Conservation (phyloP, 2,888 invertebrate species). For the Oxytorus armatus region DNA sequence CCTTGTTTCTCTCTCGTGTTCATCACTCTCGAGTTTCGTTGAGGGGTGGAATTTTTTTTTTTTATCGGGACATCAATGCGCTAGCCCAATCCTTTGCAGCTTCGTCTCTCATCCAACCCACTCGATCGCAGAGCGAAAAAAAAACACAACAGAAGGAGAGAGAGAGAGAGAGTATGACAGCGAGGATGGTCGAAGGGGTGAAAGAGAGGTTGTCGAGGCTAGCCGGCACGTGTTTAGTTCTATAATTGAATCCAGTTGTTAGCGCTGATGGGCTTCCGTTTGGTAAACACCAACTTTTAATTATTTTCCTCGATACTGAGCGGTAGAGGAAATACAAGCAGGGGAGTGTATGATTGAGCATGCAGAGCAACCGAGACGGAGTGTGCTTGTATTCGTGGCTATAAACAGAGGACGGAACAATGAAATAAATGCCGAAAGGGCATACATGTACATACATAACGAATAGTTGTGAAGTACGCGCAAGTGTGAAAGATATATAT, state of each 20-base stretch:
- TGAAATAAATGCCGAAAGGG: constrained; percentile 71
- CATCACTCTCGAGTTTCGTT: constrained; percentile 41
- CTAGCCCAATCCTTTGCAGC: constrained; percentile 45
- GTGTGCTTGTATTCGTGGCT: constrained; percentile 73
- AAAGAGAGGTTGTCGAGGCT: constrained; percentile 12
- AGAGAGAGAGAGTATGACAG: not conserved
- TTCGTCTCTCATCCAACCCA: constrained; percentile 30
- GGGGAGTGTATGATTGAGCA: constrained; percentile 8
- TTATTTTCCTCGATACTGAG: constrained; percentile 72
- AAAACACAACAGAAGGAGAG: constrained; percentile 29
- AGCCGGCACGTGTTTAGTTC: constrained; percentile 73
- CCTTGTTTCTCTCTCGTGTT: constrained; percentile 22
- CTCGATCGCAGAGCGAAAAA: constrained; percentile 33
- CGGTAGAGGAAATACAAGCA: constrained; percentile 25
- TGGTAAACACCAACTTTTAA: constrained; percentile 80
- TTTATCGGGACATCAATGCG: constrained; percentile 42
- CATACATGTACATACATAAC: not conserved
- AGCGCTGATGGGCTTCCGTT: constrained; percentile 78
- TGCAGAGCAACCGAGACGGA: constrained; percentile 35
- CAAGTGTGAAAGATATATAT: constrained; percentile 57
- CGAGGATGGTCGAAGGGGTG: not conserved
- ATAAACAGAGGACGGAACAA: constrained; percentile 75
- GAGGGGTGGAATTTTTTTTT: constrained; percentile 9
- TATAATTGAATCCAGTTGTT: constrained; percentile 80
- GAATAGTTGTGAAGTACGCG: constrained; percentile 51